phyloP scores from a whole-genome alignment of 2,797 vertebrate genomes.

The Anguilla megastoma region DNA sequence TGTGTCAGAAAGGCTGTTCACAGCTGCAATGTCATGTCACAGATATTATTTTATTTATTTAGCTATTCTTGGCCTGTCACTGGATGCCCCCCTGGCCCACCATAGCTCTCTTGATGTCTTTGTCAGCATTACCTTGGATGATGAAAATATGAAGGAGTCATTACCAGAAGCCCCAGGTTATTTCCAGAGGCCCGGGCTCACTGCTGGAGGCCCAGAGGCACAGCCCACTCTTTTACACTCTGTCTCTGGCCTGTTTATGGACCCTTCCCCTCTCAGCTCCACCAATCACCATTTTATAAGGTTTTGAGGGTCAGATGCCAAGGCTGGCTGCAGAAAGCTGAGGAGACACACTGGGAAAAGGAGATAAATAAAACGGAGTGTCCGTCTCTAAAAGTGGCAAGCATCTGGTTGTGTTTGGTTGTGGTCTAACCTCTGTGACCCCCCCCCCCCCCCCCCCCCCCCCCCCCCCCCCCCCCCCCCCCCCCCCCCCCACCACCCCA shows the following conservation, averaged over 20 bases:
- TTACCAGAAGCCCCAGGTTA: not conserved
- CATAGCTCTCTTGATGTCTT: not conserved
- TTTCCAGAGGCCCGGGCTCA: not conserved
- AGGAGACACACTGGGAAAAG: not conserved
- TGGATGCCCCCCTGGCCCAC: not conserved
- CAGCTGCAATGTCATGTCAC: not conserved
- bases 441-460: not conserved
- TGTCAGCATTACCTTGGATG: not conserved
- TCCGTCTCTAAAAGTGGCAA: not conserved
- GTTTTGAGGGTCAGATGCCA: not conserved
- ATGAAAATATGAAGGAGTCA: not conserved
- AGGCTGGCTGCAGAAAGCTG: not conserved
- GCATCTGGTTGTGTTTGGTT: constrained; percentile 21
- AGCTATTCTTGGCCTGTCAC: not conserved
- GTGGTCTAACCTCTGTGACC: not conserved
- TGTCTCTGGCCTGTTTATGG: not conserved
- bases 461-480: no score
- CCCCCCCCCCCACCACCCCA: no score
- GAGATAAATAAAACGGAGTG: not conserved
- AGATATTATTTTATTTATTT: not conserved
- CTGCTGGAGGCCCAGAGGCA: not conserved
- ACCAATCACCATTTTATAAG: constrained; percentile 17
- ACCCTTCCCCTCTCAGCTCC: not conserved
- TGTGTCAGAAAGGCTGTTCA: not conserved
- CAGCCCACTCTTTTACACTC: not conserved